Evolutionary conservation across 2,797 vertebrate genomes (phyloP).

Genomic region (Catamblyrhynchus diadema): DNA sequence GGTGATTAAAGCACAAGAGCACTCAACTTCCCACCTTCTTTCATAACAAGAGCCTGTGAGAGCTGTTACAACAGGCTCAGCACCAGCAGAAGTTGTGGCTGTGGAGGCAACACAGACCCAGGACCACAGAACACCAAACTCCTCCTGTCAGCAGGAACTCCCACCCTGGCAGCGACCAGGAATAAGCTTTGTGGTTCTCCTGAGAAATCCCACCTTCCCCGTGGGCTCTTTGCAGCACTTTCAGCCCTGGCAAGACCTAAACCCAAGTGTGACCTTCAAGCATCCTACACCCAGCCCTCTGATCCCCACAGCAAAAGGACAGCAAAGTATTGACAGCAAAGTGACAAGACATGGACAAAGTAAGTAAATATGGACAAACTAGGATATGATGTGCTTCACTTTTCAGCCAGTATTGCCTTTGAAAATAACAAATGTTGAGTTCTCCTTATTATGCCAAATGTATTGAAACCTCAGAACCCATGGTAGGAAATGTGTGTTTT

Average conservation of each 20-base stretch:
- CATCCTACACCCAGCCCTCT: rapidly evolving
- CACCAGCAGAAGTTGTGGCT: background rate
- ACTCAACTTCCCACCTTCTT: constrained; percentile 16
- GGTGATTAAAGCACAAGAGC: constrained; percentile 40
- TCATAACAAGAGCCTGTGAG: background rate
- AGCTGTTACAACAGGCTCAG: background rate
- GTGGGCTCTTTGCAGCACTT: background rate
- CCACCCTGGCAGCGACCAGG: background rate
- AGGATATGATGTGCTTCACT: background rate
- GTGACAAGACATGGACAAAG: background rate
- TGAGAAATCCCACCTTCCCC: background rate
- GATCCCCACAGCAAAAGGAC: background rate
- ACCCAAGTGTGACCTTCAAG: background rate
- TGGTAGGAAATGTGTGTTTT: background rate
- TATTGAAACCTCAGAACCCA: background rate
- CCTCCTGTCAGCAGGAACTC: background rate
- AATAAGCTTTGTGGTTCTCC: background rate
- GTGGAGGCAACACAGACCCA: background rate
- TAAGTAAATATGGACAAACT: background rate
- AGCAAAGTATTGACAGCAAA: background rate
- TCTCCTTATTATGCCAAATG: background rate
- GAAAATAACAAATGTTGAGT: background rate
- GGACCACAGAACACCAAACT: background rate
- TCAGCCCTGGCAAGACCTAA: background rate
- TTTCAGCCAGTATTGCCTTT: background rate